phyloP scores from a whole-genome alignment of 2,888 invertebrate genomes.

The Linnaemya vulpina region DNA sequence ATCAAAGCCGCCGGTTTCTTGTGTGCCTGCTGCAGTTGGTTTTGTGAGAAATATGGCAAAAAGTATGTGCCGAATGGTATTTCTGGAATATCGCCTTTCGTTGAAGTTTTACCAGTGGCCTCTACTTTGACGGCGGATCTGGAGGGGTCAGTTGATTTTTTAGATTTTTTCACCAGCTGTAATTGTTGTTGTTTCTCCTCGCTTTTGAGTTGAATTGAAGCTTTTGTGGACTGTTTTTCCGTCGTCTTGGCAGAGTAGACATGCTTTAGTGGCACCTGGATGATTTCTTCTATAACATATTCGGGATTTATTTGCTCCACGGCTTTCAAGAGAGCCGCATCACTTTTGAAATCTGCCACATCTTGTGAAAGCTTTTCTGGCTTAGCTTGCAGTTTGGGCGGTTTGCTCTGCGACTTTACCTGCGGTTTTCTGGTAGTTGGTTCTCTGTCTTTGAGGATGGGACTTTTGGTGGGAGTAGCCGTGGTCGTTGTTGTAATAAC shows the following conservation, averaged over 20 bases:
- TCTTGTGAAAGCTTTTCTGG: conserved; percentile 1
- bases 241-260: conserved; percentile 73
- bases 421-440: conserved; percentile 75
- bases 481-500: conserved; percentile 38
- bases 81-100: conserved; percentile 78
- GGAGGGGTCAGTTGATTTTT: conserved; percentile 62
- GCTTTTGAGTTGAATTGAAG: neutral
- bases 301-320: conserved; percentile 79
- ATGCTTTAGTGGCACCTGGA: conserved; percentile 78
- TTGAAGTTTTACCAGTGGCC: conserved; percentile 80
- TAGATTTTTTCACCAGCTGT: conserved; percentile 14
- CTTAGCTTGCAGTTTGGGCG: conserved; percentile 73
- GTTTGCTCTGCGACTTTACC: conserved; percentile 40
- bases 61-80: conserved; percentile 81
- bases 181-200: conserved; percentile 7
- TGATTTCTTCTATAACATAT: conserved; percentile 80
- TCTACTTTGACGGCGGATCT: conserved; percentile 76
- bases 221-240: conserved; percentile 38
- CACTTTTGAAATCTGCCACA: conserved; percentile 74
- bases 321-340: conserved; percentile 77
- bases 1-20: conserved; percentile 82
- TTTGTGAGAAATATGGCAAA: conserved; percentile 77
- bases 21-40: conserved; percentile 60
- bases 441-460: conserved; percentile 73
- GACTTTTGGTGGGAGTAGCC: conserved; percentile 57